phyloP scores from a whole-genome alignment of 2,888 invertebrate genomes.

The Habroteleia sp. region DNA sequence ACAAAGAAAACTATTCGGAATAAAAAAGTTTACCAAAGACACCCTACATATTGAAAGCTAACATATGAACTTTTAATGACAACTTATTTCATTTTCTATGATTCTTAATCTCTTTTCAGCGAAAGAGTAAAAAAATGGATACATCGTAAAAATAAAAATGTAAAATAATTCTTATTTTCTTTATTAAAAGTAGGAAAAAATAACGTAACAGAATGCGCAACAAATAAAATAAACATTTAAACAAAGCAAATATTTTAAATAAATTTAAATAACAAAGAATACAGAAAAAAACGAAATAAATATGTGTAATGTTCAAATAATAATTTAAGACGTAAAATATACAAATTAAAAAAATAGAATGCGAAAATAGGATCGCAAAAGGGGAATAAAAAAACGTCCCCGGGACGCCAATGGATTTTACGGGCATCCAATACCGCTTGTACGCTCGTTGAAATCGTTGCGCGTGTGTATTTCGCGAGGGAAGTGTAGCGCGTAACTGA shows the following conservation, averaged over 20 bases:
- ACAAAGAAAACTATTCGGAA: constrained; percentile 23
- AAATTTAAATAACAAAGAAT: no score
- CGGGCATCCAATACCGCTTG: constrained; percentile 64
- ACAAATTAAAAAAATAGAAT: neutral
- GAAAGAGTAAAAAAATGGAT: no score
- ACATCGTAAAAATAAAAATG: neutral
- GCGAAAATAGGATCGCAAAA: neutral
- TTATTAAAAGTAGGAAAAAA: no score
- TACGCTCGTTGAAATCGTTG: constrained; percentile 74
- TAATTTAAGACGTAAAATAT: no score
- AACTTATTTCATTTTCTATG: constrained; percentile 24
- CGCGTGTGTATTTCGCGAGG: constrained; percentile 61
- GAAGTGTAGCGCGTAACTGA: constrained; percentile 75
- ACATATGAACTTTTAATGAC: constrained; percentile 21
- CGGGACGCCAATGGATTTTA: constrained; percentile 58
- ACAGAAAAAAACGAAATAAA: no score
- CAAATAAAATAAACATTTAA: no score
- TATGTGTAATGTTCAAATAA: no score
- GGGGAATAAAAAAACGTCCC: constrained; percentile 10
- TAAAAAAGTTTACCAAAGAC: constrained; percentile 7
- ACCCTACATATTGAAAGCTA: constrained; percentile 2
- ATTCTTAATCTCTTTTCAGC: neutral
- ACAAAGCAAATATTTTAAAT: no score
- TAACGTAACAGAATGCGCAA: no score
- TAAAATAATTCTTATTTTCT: neutral